These are phyloP conservation scores for Zaprionus kolodkinae DNA, from an alignment of 1,140 invertebrate genomes.

Conservation along the genomic window DNA sequence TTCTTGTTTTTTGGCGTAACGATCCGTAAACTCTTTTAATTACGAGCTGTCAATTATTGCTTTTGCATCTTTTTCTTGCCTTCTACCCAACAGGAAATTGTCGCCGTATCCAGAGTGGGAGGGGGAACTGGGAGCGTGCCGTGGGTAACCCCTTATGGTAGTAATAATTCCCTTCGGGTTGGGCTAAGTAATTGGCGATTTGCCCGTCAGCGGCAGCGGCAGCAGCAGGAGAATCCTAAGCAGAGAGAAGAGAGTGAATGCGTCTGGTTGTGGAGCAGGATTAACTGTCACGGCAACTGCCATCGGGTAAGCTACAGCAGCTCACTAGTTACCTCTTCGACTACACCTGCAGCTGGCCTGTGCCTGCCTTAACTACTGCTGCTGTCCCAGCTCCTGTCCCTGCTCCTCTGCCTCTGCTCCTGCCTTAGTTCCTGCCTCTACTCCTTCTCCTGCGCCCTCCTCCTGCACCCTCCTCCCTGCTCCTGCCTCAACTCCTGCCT, in stretches of 20 bases:
- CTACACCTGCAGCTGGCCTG: too few relatives aligned
- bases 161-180: constrained; percentile 23
- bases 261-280: constrained; percentile 54
- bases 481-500: too few relatives aligned
- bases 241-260: constrained; percentile 11
- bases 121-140: too few relatives aligned
- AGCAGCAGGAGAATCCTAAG: constrained; percentile 21
- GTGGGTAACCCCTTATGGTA: constrained; percentile 7
- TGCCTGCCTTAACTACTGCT: too few relatives aligned
- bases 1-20: neutral
- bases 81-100: constrained; percentile 8
- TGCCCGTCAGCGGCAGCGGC: constrained; percentile 7
- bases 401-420: neutral
- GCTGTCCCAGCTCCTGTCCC: too few relatives aligned
- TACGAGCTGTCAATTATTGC: constrained; percentile 31
- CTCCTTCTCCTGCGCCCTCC: neutral
- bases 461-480: neutral
- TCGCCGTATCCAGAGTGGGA: neutral
- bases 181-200: constrained; percentile 44
- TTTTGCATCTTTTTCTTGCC: constrained; percentile 1
- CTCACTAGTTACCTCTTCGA: neutral
- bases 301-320: constrained; percentile 2
- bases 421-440: neutral
- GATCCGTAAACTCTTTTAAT: constrained; percentile 26
- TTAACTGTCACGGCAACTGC: constrained; percentile 66